These are phyloP conservation scores for Oryctes rhinoceros DNA, from an alignment of 1,140 invertebrate species.

Conservation along the genomic window DNA sequence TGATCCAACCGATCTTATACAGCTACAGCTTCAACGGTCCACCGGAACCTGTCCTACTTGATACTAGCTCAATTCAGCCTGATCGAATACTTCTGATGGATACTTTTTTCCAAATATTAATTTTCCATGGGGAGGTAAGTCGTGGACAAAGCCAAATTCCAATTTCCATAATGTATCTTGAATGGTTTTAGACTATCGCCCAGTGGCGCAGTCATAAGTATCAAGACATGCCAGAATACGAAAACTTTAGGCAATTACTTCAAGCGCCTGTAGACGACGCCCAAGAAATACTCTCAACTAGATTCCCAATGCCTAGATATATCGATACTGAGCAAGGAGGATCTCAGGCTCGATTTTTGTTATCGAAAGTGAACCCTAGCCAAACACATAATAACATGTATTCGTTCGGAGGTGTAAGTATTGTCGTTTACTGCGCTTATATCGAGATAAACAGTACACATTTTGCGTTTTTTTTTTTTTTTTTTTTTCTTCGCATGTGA, in stretches of 20 bases:
- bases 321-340: slow-evolving; percentile 99
- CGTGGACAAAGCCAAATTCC: too few relatives aligned
- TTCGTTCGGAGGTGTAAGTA: slow-evolving; percentile 88
- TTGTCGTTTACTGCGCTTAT: not conserved
- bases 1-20: slow-evolving; percentile 99
- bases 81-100: slow-evolving; percentile 99
- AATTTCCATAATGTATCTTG: not conserved
- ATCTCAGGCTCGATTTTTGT: slow-evolving; percentile 95
- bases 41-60: slow-evolving; percentile 95
- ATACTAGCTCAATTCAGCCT: slow-evolving; percentile 96
- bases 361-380: slow-evolving; percentile 99
- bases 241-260: slow-evolving; percentile 95
- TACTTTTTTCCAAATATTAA: slow-evolving; percentile 99
- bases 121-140: slow-evolving; percentile 96
- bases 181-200: slow-evolving; percentile 83
- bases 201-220: slow-evolving; percentile 95
- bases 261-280: slow-evolving; percentile 98
- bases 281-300: slow-evolving; percentile 91
- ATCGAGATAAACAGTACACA: not conserved
- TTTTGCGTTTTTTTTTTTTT: not conserved
- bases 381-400: slow-evolving; percentile 99
- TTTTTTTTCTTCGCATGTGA: not conserved
- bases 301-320: slow-evolving; percentile 98
- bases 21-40: slow-evolving; percentile 98
- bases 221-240: slow-evolving; percentile 96